Percentiles rank a stretch among this genome's conserved stretches.
These are phyloP conservation scores for Triplophysa dalaica DNA, from an alignment of 2,113 vertebrate species.

Conservation along the genomic window DNA sequence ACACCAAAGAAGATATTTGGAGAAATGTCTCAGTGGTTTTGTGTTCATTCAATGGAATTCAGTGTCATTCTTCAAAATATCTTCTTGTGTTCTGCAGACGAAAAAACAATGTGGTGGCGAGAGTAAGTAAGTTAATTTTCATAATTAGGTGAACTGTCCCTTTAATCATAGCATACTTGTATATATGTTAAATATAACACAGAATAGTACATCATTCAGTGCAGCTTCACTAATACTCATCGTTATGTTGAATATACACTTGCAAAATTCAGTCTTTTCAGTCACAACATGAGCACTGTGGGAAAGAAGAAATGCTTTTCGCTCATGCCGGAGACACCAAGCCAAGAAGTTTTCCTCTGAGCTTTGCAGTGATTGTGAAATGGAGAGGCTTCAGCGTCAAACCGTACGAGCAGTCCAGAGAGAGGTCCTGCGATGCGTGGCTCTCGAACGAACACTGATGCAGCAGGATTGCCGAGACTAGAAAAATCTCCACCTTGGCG, in stretches of 20 bases:
- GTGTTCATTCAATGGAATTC: too few species aligned
- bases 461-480: slow-evolving; percentile 78
- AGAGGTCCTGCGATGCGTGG: slow-evolving; percentile 67
- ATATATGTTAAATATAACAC: slow-evolving; percentile 73
- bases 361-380: slow-evolving; percentile 68
- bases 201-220: slow-evolving; percentile 64
- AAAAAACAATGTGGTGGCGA: too few species aligned
- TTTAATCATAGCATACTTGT: slow-evolving; percentile 17
- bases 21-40: too few species aligned
- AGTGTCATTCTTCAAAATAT: too few species aligned
- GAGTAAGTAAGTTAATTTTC: too few species aligned
- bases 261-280: slow-evolving; percentile 55
- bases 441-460: slow-evolving; percentile 81
- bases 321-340: slow-evolving; percentile 74
- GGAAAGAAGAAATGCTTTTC: slow-evolving; percentile 24
- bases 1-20: too few species aligned
- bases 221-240: slow-evolving; percentile 68
- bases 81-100: too few species aligned
- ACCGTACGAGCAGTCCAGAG: slow-evolving; percentile 75
- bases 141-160: background rate
- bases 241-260: slow-evolving; percentile 63
- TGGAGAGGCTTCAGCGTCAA: slow-evolving; percentile 76
- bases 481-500: slow-evolving; percentile 79
- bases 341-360: slow-evolving; percentile 71
- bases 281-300: slow-evolving; percentile 43